Evolutionary conservation across 2,113 vertebrate species (phyloP).

Genomic region (Abramis brama): DNA sequence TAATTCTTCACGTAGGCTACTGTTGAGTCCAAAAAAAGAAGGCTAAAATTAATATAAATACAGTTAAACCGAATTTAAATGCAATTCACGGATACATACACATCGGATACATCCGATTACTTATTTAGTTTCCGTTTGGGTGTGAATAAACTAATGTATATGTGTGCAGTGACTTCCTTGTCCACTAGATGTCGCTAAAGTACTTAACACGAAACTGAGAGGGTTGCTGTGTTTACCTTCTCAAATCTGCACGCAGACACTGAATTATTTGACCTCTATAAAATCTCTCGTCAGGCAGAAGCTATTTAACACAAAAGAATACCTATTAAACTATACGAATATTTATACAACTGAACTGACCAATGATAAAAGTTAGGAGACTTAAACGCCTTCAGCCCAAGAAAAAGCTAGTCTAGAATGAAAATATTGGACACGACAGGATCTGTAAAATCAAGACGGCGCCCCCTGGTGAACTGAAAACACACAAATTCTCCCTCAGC

Average conservation of each 20-base stretch:
- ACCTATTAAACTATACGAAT: background rate
- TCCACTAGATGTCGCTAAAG: conserved; percentile 78
- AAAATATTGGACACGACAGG: background rate
- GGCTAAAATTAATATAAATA: background rate
- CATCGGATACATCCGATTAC: background rate
- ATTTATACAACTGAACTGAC: background rate
- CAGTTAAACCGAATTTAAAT: background rate
- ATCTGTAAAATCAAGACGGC: background rate
- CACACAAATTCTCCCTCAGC: conserved; percentile 26
- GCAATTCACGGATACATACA: background rate
- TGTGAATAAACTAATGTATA: background rate
- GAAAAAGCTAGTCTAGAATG: too few species aligned
- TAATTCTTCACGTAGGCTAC: background rate
- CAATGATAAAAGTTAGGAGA: background rate
- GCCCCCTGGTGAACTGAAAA: conserved; percentile 49
- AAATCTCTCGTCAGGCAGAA: background rate
- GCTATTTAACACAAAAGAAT: background rate
- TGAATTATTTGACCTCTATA: background rate
- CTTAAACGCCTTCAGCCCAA: background rate
- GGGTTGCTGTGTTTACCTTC: background rate
- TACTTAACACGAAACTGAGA: conserved; percentile 48
- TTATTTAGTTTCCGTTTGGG: background rate
- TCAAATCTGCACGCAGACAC: background rate
- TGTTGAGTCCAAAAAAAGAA: background rate
- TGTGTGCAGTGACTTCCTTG: background rate